These are phyloP conservation scores for Arion vulgaris DNA, from an alignment of 1,140 invertebrate genomes.

Conservation along the genomic window DNA sequence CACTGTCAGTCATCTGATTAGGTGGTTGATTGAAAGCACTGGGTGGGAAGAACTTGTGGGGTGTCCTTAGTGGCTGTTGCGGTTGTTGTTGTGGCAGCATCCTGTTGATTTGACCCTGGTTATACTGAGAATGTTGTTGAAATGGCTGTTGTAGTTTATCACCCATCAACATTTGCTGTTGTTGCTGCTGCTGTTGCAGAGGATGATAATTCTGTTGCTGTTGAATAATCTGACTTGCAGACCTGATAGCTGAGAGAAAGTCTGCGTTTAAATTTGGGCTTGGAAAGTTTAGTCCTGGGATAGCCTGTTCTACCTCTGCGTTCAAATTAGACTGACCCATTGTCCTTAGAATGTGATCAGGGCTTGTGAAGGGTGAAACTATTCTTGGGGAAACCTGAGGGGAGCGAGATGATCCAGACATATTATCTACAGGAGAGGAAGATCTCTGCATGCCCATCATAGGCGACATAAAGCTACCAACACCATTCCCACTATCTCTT, in stretches of 20 bases:
- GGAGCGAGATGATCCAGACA: slow-evolving; percentile 20
- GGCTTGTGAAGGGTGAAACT: slow-evolving; percentile 18
- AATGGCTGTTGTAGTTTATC: slow-evolving; percentile 3
- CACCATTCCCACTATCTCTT: slow-evolving; percentile 6
- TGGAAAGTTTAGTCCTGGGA: slow-evolving; percentile 18
- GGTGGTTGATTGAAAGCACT: not conserved
- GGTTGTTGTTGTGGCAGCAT: slow-evolving; percentile 46
- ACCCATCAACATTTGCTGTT: slow-evolving; percentile 26
- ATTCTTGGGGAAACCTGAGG: slow-evolving; percentile 37
- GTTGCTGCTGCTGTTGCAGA: slow-evolving; percentile 48
- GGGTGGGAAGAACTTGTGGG: not conserved
- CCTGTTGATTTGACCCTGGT: slow-evolving; percentile 42
- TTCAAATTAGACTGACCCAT: slow-evolving; percentile 40
- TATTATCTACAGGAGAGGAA: not conserved
- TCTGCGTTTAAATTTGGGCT: slow-evolving; percentile 13
- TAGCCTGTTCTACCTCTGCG: slow-evolving; percentile 16
- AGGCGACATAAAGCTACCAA: slow-evolving; percentile 16
- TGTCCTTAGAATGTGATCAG: slow-evolving; percentile 15
- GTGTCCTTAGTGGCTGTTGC: slow-evolving; percentile 34
- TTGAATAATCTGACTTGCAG: slow-evolving; percentile 25
- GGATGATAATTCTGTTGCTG: slow-evolving; percentile 49
- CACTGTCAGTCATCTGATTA: not conserved
- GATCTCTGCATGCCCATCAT: slow-evolving; percentile 36
- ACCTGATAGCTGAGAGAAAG: slow-evolving; percentile 30
- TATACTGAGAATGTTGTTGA: slow-evolving; percentile 2